Evolutionary conservation across 2,888 invertebrate genomes (phyloP), one percentile per base, ranked within the genome.

Genomic region (Eilema griseolum): DNA sequence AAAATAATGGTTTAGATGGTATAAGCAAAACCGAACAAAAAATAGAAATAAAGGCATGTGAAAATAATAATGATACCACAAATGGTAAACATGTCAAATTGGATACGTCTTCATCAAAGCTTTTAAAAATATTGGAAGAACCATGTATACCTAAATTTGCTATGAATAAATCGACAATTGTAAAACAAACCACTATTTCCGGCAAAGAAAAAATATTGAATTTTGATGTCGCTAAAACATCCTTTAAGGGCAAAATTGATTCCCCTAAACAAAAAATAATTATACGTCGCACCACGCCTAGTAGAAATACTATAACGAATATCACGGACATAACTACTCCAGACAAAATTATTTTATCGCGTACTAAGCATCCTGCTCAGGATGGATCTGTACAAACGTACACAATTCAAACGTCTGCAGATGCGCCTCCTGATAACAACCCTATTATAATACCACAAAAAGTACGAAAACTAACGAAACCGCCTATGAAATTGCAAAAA

Each of bases 111-210:
- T 92, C 96, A 5, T 95, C 96, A 1, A 96, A 96, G 88, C 85
- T 96, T 61, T 87, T 96, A 72, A 96, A 96, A 86, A 96, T 96
- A 70, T 88, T 96, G 76, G 96, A 96, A 80, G 96, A 96, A 77
- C 93, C 95, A 0, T 86, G 86, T 69, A 85, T 89, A 74, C 89
- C 91, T 23, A 93, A 90, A 85, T 77, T 89, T 56, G 41, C 82
- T 37, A 31, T 85, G 12, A 86, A 83, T 69, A 94, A 90, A 79
- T 80, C 88, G 26, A 76, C 86, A 26, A 78, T 89, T 16, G 73
- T 89, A 28, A 94, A 94, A 79, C 91, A 90, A 81, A 80, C 92
- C 56, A 83, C 92, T 57, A 79, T 91, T 62, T 84, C 91, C 2
- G 89, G 89, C 2, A 95, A 92, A 82, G 95, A 95, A 80, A 95